Evolutionary conservation across 2,888 invertebrate species (phyloP).

Genomic region (Chrysolina haemoptera): DNA sequence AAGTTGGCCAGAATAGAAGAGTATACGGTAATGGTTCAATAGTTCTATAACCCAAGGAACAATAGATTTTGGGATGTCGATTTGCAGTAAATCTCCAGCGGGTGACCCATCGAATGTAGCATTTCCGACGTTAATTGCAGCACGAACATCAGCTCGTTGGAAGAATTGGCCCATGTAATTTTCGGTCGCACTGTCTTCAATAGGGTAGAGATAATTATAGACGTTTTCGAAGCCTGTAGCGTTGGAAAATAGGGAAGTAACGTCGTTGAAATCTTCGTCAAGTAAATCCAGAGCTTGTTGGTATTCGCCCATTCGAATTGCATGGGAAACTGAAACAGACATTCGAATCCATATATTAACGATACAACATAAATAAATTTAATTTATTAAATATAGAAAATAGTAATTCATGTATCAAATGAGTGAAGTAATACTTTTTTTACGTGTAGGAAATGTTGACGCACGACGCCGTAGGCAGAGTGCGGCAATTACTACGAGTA

Average conservation of each 20-base stretch:
- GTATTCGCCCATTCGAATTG: slow-evolving; percentile 33
- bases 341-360: not conserved
- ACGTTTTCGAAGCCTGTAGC: slow-evolving; percentile 15
- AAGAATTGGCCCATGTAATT: slow-evolving; percentile 57
- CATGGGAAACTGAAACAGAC: slow-evolving; percentile 14
- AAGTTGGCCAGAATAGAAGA: slow-evolving; percentile 90
- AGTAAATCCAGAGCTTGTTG: slow-evolving; percentile 24
- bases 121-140: slow-evolving; percentile 87
- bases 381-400: no score
- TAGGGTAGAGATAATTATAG: slow-evolving; percentile 28
- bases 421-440: no score
- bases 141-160: slow-evolving; percentile 73
- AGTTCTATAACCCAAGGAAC: slow-evolving; percentile 70
- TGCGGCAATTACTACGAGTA: no score
- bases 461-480: no score
- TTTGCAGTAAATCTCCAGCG: slow-evolving; percentile 22
- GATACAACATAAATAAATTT: no score
- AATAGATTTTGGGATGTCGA: slow-evolving; percentile 46
- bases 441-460: no score
- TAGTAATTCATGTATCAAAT: no score
- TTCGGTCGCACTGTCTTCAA: slow-evolving; percentile 33
- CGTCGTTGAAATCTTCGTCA: slow-evolving; percentile 6
- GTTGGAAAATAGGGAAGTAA: not conserved
- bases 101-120: slow-evolving; percentile 63
- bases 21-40: slow-evolving; percentile 77